A percentile compares a stretch with the other conserved stretches of the same genome.
Conservation (phyloP, 2,113 vertebrate genomes). For the Hassar affinis region DNA sequence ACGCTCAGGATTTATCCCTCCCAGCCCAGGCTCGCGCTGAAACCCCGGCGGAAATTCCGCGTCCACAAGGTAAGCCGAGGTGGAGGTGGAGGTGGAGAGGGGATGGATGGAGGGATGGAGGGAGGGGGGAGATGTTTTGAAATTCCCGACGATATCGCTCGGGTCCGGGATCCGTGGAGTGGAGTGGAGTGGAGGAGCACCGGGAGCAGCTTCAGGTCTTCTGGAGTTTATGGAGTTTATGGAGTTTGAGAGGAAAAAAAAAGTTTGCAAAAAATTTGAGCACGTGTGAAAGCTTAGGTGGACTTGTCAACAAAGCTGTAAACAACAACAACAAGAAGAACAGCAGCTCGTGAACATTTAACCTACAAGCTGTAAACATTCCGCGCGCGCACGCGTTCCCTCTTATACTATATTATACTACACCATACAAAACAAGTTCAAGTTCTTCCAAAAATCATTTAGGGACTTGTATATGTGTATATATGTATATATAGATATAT, state of each 20-base stretch:
- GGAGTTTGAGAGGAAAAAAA: too few species aligned
- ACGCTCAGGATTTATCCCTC: background rate
- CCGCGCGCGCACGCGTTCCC: background rate
- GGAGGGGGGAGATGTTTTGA: constrained; percentile 57
- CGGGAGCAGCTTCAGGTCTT: too few species aligned
- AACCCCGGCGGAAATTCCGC: constrained; percentile 55
- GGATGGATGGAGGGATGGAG: too few species aligned
- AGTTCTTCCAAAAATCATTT: background rate
- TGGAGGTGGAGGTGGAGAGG: constrained; percentile 15
- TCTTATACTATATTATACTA: too few species aligned
- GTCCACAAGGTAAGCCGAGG: constrained; percentile 67
- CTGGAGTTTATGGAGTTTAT: too few species aligned
- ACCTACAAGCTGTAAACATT: background rate
- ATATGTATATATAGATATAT: too few species aligned
- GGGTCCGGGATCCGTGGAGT: constrained; percentile 19
- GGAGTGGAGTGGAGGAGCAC: background rate
- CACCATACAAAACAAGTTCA: too few species aligned
- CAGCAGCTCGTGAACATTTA: background rate
- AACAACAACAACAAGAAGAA: background rate
- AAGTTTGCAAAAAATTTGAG: constrained; percentile 11
- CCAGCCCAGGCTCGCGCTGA: constrained; percentile 46
- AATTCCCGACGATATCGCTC: constrained; percentile 60
- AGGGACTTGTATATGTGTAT: background rate
- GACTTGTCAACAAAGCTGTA: background rate
- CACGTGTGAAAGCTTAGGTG: constrained; percentile 28